A percentile compares a stretch with the other conserved stretches of the same genome.
Conservation (phyloP, 2,797 vertebrate species). For the Rhinogobio ventralis region DNA sequence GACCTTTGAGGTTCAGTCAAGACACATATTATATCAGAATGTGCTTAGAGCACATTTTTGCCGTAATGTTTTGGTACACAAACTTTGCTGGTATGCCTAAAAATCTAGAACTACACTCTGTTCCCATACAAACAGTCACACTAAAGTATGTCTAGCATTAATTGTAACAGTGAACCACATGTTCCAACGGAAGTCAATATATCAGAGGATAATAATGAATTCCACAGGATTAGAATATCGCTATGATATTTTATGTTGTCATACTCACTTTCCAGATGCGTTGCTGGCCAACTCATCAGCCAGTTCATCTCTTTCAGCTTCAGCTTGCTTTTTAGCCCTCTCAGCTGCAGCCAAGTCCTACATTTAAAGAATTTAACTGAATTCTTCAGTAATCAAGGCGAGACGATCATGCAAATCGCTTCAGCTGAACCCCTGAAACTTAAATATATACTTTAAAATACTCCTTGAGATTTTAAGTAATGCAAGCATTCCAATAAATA, state of each 20-base stretch:
- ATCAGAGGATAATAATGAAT: conserved; percentile 29
- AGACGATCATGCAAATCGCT: not conserved
- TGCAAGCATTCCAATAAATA: not conserved
- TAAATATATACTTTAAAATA: not conserved
- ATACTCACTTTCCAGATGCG: conserved; percentile 86
- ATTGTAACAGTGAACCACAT: conserved; percentile 17
- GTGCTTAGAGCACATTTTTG: conserved; percentile 5
- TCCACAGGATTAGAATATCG: conserved; percentile 34
- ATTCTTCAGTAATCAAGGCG: not conserved
- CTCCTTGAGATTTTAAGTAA: not conserved
- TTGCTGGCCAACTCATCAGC: conserved; percentile 89
- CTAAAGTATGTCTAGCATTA: conserved; percentile 8
- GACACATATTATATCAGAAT: not conserved
- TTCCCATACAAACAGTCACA: conserved; percentile 10
- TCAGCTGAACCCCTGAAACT: not conserved
- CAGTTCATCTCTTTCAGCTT: conserved; percentile 92
- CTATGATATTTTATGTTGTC: conserved; percentile 7
- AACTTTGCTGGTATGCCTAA: conserved; percentile 11
- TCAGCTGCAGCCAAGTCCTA: conserved; percentile 90
- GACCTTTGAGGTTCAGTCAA: conserved; percentile 74
- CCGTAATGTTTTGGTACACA: not conserved
- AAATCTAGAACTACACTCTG: conserved; percentile 11
- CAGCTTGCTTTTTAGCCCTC: conserved; percentile 89
- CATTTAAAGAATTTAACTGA: not conserved
- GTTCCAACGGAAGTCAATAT: conserved; percentile 30